phyloP scores from a whole-genome alignment of 2,113 vertebrate genomes.

The Cinclus mexicanus region DNA sequence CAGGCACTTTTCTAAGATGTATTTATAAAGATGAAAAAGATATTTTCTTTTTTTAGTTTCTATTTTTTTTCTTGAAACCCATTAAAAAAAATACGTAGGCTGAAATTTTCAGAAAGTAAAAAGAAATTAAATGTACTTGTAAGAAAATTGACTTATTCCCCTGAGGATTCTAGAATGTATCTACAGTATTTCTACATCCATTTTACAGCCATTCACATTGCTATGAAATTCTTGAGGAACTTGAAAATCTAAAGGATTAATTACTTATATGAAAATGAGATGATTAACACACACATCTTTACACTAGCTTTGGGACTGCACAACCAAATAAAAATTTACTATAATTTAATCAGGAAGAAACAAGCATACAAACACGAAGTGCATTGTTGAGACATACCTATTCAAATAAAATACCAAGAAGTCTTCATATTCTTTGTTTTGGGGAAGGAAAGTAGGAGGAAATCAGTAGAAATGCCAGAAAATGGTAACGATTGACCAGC shows the following conservation, averaged over 20 bases:
- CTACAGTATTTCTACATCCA: constrained; percentile 15
- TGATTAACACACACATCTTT: not conserved
- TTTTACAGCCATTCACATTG: not conserved
- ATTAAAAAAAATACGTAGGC: not conserved
- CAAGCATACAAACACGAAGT: not conserved
- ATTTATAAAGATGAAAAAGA: not conserved
- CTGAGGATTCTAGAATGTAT: not conserved
- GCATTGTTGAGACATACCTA: not conserved
- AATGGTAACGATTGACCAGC: not conserved
- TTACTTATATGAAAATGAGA: not conserved
- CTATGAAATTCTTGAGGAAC: not conserved
- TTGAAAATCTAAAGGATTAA: constrained; percentile 26
- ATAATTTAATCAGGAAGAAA: not conserved
- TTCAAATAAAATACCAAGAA: not conserved
- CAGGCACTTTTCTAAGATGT: not conserved
- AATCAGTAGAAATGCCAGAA: not conserved
- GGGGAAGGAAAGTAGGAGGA: not conserved
- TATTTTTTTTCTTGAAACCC: not conserved
- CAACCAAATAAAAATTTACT: not conserved
- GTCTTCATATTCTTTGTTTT: not conserved
- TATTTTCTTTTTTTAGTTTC: not conserved
- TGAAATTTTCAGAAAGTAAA: constrained; percentile 41
- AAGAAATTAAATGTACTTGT: constrained; percentile 63
- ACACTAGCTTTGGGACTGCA: not conserved
- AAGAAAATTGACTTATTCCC: constrained; percentile 50